These are phyloP conservation scores for Heliothis virescens DNA, from an alignment of 1,140 invertebrate species.

Conservation along the genomic window DNA sequence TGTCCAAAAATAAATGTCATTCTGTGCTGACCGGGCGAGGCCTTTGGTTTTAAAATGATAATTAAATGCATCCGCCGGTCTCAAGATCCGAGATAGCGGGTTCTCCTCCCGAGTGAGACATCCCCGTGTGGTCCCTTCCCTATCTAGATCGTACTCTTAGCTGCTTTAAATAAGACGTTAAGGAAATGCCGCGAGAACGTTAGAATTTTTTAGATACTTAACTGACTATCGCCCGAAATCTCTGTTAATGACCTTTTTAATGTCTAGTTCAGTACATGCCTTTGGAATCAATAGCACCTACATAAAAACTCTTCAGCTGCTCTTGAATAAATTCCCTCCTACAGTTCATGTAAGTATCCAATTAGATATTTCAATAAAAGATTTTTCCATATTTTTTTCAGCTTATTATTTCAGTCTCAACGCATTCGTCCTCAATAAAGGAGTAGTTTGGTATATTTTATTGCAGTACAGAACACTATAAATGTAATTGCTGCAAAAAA, in stretches of 20 bases:
- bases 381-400: too few species aligned
- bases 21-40: conserved; percentile 41
- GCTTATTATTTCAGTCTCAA: too few species aligned
- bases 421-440: too few species aligned
- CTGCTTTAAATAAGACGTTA: conserved; percentile 48
- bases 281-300: not conserved
- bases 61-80: conserved; percentile 73
- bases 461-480: too few species aligned
- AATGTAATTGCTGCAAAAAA: too few species aligned
- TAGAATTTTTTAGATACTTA: conserved; percentile 48
- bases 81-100: conserved; percentile 73
- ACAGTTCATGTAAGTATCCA: not conserved
- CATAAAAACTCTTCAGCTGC: not conserved
- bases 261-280: conserved; percentile 21
- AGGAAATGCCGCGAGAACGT: conserved; percentile 40
- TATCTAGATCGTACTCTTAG: conserved; percentile 72
- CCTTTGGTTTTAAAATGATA: conserved; percentile 67
- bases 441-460: too few species aligned
- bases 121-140: conserved; percentile 77
- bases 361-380: too few species aligned
- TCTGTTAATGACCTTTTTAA: conserved; percentile 37
- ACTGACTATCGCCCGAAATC: conserved; percentile 36
- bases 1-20: conserved; percentile 53
- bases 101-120: conserved; percentile 77
- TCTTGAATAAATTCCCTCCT: not conserved